Base-by-base conservation (phyloP, 2,888 invertebrate species). In the Apamea monoglypha region DNA sequence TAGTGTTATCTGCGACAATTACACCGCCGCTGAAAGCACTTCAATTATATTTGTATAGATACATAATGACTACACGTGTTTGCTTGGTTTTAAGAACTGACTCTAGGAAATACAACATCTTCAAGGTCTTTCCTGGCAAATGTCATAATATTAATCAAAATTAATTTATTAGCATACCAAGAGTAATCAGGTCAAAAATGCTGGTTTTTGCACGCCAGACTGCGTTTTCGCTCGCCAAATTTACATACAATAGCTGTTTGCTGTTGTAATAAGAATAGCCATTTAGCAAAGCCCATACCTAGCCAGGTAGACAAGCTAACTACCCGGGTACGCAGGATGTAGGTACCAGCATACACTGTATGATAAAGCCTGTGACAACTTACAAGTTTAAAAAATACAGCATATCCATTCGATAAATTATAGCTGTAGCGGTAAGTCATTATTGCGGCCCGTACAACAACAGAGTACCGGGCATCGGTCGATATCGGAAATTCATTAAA, bases 41-140 rank as follows among this genome's bases (percentile, higher is more conserved):
- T 85, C 77, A 86, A 84, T 86, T 80, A 80, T 87, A 87, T 84
- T 84, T 87, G 80, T 87, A 32, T 74, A 84, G 36, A n/a, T 74
- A 74, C 63, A 56, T 53, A 50, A 67, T 64, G 78, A 69, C 68
- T 53, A 36, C 64, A 77, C 36, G 14, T 84, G 75, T 84, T 80
- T 87, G 75, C 50, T 64, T 36, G 61, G 76, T 59, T 63, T 82
- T 72, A 64, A 75, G 53, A 68, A 72, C 44, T 73, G 36, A 66
- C 64, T 61, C 59, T 68, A 81, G 71, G 76, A 85, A 85, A 85
- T 85, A 76, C 53, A 44, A 44, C 59, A 36, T n/a, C 56, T 53
- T 70, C 63, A 83, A 82, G 71, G 83, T 83, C 2, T 67, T 77
- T 78, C 53, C 67, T 71, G 67, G 21, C 16, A 36, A 53, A 50